Evolutionary conservation across 2,113 vertebrate species (phyloP).

Genomic region (Egretta garzetta): DNA sequence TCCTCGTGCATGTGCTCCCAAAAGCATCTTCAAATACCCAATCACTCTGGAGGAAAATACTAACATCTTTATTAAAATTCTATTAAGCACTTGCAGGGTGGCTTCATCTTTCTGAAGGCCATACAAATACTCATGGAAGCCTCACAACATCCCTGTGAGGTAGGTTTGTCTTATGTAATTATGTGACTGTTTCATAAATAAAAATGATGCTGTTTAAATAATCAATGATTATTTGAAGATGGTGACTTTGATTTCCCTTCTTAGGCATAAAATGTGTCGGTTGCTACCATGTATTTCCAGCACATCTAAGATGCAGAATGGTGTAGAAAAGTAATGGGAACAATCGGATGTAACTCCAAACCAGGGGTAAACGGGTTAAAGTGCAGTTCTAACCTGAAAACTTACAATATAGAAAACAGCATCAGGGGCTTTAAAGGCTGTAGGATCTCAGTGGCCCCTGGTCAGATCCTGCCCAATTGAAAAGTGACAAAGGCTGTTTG

Average conservation of each 20-base stretch:
- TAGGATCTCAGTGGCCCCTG: neutral
- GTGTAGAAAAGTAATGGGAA: neutral
- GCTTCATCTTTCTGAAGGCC: neutral
- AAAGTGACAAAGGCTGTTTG: neutral
- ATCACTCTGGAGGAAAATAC: neutral
- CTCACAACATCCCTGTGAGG: constrained; percentile 31
- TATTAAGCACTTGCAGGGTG: neutral
- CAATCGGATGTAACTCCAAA: neutral
- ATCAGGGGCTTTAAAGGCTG: neutral
- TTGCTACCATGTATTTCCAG: neutral
- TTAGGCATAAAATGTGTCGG: neutral
- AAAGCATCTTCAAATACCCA: neutral
- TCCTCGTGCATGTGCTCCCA: neutral
- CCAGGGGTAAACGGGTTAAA: neutral
- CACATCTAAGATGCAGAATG: neutral
- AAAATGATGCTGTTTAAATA: neutral
- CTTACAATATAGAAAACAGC: neutral
- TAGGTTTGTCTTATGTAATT: neutral
- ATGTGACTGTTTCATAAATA: neutral
- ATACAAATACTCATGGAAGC: neutral
- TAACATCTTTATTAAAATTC: constrained; percentile 25
- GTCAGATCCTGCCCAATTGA: neutral
- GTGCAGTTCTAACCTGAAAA: constrained; percentile 12
- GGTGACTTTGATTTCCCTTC: neutral
- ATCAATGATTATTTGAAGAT: neutral